Percentiles rank a stretch among this genome's conserved stretches.
Evolutionary conservation across 2,113 vertebrate species (phyloP).

Genomic region (Leucosticte australis): DNA sequence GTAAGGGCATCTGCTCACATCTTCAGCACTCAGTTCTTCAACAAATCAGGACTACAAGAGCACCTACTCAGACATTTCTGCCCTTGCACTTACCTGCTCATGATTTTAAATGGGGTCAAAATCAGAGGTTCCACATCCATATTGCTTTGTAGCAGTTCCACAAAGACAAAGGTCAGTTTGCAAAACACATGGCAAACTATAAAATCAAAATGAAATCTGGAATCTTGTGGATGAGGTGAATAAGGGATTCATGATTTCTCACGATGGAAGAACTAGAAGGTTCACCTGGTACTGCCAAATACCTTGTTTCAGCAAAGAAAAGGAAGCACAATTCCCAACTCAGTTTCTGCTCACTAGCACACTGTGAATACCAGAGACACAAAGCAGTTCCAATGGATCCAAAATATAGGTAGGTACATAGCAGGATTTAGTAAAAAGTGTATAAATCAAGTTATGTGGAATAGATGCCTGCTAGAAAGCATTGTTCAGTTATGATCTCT

Average conservation of each 20-base stretch:
- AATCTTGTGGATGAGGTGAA: not conserved
- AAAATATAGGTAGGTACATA: not conserved
- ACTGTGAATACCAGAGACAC: not conserved
- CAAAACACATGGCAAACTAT: not conserved
- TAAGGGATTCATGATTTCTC: not conserved
- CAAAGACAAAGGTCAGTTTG: not conserved
- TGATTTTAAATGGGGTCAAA: not conserved
- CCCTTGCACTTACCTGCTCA: not conserved
- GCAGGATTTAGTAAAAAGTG: not conserved
- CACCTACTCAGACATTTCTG: not conserved
- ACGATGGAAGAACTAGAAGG: not conserved
- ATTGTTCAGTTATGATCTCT: not conserved
- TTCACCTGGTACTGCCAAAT: not conserved
- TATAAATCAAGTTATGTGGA: not conserved
- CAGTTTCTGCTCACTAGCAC: not conserved
- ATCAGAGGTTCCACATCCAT: not conserved
- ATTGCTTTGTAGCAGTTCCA: not conserved
- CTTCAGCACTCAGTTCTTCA: not conserved
- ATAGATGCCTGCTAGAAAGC: not conserved
- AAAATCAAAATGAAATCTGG: not conserved
- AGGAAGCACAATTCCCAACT: not conserved
- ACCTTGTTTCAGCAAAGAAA: not conserved
- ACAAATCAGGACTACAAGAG: not conserved
- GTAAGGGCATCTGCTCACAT: not conserved
- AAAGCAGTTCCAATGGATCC: not conserved